phyloP scores from a whole-genome alignment of 2,888 invertebrate species.

The Pristionchus fissidentatus region DNA sequence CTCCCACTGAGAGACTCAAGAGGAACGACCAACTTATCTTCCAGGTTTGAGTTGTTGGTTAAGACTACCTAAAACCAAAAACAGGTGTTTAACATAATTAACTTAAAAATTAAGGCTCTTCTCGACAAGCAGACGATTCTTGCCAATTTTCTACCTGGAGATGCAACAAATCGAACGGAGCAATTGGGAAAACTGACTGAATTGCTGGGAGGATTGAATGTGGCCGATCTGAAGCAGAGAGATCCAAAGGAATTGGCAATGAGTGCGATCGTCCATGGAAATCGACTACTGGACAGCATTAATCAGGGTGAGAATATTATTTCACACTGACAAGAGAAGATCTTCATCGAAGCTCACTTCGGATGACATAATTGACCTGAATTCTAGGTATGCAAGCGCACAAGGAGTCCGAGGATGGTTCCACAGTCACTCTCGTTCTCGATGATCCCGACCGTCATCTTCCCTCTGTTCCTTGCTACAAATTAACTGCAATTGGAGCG shows the following conservation, averaged over 20 bases:
- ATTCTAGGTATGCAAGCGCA: conserved; percentile 61
- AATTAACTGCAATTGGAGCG: conserved; percentile 73
- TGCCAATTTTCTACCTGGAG: conserved; percentile 63
- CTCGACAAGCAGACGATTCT: conserved; percentile 71
- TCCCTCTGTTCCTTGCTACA: conserved; percentile 73
- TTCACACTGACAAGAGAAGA: too few relatives aligned
- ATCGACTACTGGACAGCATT: conserved; percentile 73
- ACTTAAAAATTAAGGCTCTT: conserved; percentile 58
- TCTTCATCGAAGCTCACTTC: too few relatives aligned
- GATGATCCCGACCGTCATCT: conserved; percentile 61
- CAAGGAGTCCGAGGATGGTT: conserved; percentile 63
- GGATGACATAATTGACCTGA: too few relatives aligned
- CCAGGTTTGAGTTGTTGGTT: conserved; percentile 47
- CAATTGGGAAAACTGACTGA: conserved; percentile 82
- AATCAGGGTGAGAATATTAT: conserved; percentile 62
- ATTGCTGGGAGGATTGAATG: conserved; percentile 92
- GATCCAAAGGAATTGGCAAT: conserved; percentile 71
- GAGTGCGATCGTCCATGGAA: conserved; percentile 76
- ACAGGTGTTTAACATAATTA: neutral
- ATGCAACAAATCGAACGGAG: conserved; percentile 61
- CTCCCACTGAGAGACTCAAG: conserved; percentile 76
- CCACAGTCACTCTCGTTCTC: conserved; percentile 54
- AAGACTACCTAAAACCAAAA: neutral
- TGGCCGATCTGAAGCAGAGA: conserved; percentile 80
- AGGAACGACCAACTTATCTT: conserved; percentile 74